Base-by-base conservation (phyloP, 1,140 invertebrate genomes). In the Drosophila pachea region DNA sequence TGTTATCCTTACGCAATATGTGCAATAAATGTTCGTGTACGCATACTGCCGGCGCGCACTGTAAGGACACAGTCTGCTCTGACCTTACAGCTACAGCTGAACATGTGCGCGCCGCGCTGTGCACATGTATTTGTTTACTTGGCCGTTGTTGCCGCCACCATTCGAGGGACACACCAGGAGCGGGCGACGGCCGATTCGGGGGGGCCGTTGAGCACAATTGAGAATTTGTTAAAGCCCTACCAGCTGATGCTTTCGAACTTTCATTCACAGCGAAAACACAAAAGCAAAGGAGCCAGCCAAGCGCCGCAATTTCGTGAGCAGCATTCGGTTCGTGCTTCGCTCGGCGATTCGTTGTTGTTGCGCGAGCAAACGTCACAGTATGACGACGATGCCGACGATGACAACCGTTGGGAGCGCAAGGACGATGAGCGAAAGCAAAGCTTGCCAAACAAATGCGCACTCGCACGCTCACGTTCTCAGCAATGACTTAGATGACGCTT, bases 51-150 rank as follows among this genome's bases (percentile, higher is more conserved):
- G 56, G 12, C 59, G 14, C 70, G 45, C 71, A 82, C 71, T 60
- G 78, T 82, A 83, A 74, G 70, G 66, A 82, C 78, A 77, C 55
- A 73, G 43, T 64, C 42, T 64, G 48, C 62, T 70, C 71, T 78
- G 74, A 76, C 76, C 76, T 82, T 82, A 82, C 70, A 55, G 78
- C 56, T 59, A 74, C 70, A 71, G 77, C 64, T 81, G 60, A 81
- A 81, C 78, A 82, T 82, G 78, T 82, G 74, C 78, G 67, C 78
- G 78, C 62, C 71, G 66, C 50, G 59, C 66, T 74, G 76, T 71
- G 81, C 81, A 79, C 81, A 86, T 86, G 81, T 86, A 86, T 76
- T 86, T 86, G 76, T 86, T 86, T 86, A 86, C 81, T 84, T 86
- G 78, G 56, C 60, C 66, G 69, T 76, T 54, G 50, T 64, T 62